These are phyloP conservation scores for Euphonia xanthogaster DNA, from an alignment of 2,797 vertebrate genomes.

Conservation along the genomic window DNA sequence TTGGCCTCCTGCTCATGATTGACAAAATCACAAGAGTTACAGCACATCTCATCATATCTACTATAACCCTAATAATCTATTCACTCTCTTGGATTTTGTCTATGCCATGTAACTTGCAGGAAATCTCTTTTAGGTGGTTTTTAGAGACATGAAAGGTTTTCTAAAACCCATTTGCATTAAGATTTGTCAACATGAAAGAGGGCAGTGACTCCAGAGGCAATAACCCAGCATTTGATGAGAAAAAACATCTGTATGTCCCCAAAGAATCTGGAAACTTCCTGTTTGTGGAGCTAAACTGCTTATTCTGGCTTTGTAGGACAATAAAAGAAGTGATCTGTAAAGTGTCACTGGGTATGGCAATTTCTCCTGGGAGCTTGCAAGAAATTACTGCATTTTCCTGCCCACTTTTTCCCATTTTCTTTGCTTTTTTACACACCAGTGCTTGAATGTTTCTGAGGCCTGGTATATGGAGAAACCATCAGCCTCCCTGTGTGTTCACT, in stretches of 20 bases:
- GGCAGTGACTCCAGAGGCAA: neutral
- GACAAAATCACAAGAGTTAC: neutral
- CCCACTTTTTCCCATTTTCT: neutral
- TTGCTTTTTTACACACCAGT: neutral
- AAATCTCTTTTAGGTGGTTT: constrained; percentile 15
- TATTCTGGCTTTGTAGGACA: constrained; percentile 14
- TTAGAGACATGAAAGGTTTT: neutral
- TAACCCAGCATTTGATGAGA: neutral
- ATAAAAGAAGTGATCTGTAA: neutral
- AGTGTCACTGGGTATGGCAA: neutral
- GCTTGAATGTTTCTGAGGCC: neutral
- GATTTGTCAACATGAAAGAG: constrained; percentile 23
- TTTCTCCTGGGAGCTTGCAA: neutral
- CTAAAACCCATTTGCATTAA: constrained; percentile 4
- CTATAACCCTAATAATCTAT: neutral
- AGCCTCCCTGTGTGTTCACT: neutral
- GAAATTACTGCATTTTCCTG: neutral
- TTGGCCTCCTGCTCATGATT: neutral
- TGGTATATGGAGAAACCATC: neutral
- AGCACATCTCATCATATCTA: neutral
- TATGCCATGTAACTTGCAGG: neutral
- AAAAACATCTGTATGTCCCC: neutral
- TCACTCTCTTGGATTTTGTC: neutral
- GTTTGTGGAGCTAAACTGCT: neutral
- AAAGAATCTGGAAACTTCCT: constrained; percentile 17